A percentile compares a stretch with the other conserved stretches of the same genome.
phyloP scores from a whole-genome alignment of 30 jellyfish, hydroid and myxozoan genomes.

The Mastigias papua region DNA sequence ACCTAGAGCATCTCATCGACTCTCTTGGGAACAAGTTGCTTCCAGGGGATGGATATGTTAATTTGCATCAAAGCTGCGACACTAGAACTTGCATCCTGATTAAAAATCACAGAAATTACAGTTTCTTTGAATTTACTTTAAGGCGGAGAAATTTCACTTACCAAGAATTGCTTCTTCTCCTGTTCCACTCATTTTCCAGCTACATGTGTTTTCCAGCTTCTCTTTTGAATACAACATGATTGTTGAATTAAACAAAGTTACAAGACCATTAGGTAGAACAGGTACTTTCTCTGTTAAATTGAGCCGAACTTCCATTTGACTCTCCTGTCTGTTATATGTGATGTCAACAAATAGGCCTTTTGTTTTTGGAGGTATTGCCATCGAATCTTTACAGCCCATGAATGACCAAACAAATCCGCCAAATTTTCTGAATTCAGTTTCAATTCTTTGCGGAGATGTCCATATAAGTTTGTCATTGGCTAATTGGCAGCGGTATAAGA shows the following conservation, averaged over 20 bases:
- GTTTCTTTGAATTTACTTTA: too few relatives aligned
- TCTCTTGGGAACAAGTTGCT: too few relatives aligned
- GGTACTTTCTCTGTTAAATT: slow-evolving; percentile 31
- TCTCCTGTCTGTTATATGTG: background rate
- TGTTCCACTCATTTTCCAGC: slow-evolving; percentile 11
- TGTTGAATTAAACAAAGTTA: background rate
- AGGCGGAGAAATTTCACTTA: too few relatives aligned
- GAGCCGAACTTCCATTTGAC: slow-evolving; percentile 6
- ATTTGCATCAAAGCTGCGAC: too few relatives aligned
- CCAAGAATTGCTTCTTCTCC: slow-evolving; percentile 30
- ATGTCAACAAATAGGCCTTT: slow-evolving; percentile 17
- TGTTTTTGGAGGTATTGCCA: background rate
- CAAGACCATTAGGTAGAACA: slow-evolving; percentile 27
- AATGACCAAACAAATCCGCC: slow-evolving; percentile 14
- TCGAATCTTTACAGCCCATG: background rate
- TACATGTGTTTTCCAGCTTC: background rate
- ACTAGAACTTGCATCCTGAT: too few relatives aligned
- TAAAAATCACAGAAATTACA: too few relatives aligned
- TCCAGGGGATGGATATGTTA: too few relatives aligned
- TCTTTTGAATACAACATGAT: slow-evolving; percentile 6
- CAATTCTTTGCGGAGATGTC: slow-evolving; percentile 50
- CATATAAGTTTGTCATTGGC: slow-evolving; percentile 18
- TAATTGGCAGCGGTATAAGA: slow-evolving; percentile 29
- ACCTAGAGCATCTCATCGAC: too few relatives aligned
- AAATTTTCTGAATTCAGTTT: background rate